Evolutionary conservation across 2,888 invertebrate genomes (phyloP), one percentile per base, ranked within the genome.

Genomic region (Isotomurus palustris): DNA sequence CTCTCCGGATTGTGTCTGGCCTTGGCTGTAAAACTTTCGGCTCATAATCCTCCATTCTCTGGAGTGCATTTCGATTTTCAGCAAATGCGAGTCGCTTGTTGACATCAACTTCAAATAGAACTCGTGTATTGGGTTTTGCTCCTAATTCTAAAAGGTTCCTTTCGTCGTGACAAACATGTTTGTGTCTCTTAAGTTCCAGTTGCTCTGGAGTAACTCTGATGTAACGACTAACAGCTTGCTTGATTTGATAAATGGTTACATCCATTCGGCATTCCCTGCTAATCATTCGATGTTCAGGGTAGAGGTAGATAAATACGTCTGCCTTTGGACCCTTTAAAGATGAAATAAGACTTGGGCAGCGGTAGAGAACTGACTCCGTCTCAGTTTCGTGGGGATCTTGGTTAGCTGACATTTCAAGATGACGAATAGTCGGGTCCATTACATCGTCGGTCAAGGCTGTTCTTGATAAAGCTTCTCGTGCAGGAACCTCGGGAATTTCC

Each of bases 251-350:
- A 29, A 69, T 55, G 1, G 63, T 69, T 3, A 55, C 53, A 43
- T 69, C 69, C 27, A 67, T 45, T n/a, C 69, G 47, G 49, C 64
- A 60, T 19, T 69, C 66, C 32, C 49, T 58, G n/a, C 62, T 58
- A 21, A 66, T 64, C 38, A 69, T 55, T 25, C 55, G 60, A 19
- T 57, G 53, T 17, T 62, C 67, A 8, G 66, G 63, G 10, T 63
- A 47, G 27, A 68, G 49, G 32, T 60, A 58, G 27, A 69, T 66
- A 28, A 60, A 53, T 5, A 65, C 61, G 24, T 60, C 58, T 2
- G 36, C 27, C 53, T 62, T 52, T 10, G 60, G 60, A 2, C 61
- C 19, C 14, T 63, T 59, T 32, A 69, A 63, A 36, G 66, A 66
- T 2, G 64, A 62, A 28, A 68, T 67, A 2, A 67, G 58, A 35